Evolutionary conservation across 2,113 vertebrate genomes (phyloP).

Genomic region (Bos taurus): ARS-UCD2.0 NC_037348.1:63488501-63489000

Average conservation of each 20-base stretch:
- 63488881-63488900: background rate
- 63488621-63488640: background rate
- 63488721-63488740: slow-evolving; percentile 4
- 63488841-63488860: background rate
- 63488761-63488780: background rate
- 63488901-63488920: background rate
- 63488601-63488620: background rate
- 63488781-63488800: background rate
- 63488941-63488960: background rate
- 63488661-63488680: background rate
- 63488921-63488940: background rate
- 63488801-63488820: background rate
- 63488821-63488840: background rate
- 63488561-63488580: background rate
- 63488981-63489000: background rate
- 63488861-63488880: background rate
- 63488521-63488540: background rate
- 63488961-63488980: background rate
- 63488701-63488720: background rate
- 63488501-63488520: background rate
- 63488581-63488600: background rate
- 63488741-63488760: slow-evolving; percentile 1
- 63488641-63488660: slow-evolving; percentile 27
- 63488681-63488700: rapidly evolving
- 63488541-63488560: background rate